Conservation (phyloP, 1,140 invertebrate genomes). For the Bombyx mandarina region DNA sequence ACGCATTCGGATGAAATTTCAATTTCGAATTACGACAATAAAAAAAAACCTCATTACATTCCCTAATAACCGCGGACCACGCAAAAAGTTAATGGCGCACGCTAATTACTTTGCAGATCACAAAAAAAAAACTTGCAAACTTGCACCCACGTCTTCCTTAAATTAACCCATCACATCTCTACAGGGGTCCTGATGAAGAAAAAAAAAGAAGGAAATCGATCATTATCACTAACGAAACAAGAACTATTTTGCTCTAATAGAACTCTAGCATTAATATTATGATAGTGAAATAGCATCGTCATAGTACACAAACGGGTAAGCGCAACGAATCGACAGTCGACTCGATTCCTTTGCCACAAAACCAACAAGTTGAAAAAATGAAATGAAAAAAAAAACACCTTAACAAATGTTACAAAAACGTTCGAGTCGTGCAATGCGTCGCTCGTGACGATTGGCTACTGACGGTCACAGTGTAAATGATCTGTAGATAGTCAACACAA, state of each 20-base stretch:
- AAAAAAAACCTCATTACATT: too few species aligned
- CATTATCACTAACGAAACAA: neutral
- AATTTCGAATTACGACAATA: too few species aligned
- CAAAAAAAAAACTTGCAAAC: constrained; percentile 32
- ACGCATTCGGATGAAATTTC: too few species aligned
- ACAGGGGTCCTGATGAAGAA: constrained; percentile 33
- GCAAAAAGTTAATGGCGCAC: neutral
- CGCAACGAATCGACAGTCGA: constrained; percentile 63
- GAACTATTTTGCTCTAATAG: neutral
- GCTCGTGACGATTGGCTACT: constrained; percentile 1
- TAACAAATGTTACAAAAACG: constrained; percentile 28
- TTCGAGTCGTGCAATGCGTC: constrained; percentile 13
- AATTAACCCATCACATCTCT: constrained; percentile 54
- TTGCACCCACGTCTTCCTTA: constrained; percentile 40
- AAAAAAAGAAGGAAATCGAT: neutral
- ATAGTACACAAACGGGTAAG: constrained; percentile 35
- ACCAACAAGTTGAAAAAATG: constrained; percentile 55
- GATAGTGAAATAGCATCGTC: constrained; percentile 52
- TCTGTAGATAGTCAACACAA: too few species aligned
- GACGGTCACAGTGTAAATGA: too few species aligned
- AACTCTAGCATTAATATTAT: constrained; percentile 9
- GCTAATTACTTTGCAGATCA: neutral
- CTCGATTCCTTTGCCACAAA: constrained; percentile 59
- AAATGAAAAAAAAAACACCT: constrained; percentile 27
- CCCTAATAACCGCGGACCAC: too few species aligned